Base-by-base conservation (phyloP, 2,888 invertebrate species). In the Andrena marginata region DNA sequence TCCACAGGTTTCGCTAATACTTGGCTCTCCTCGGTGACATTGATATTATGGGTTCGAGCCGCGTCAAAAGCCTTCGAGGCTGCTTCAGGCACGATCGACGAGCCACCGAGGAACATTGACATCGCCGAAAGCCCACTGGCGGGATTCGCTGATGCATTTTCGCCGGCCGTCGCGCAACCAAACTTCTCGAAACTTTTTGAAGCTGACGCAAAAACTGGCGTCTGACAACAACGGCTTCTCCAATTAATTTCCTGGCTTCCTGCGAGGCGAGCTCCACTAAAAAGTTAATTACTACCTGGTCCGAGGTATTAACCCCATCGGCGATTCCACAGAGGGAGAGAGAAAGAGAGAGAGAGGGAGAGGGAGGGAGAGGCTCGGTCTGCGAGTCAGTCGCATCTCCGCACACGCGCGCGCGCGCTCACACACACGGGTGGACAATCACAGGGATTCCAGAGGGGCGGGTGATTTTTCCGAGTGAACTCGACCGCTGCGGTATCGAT, bases 401-500 rank as follows among this genome's bases (percentile, higher is more conserved):
- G 31, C 48, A 23, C 29, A 20, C 68, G 51, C 29, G 4, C 29
- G 42, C 29, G 33, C 23, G 51, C 29, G 4, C 29, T 29, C 29
- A 23, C 23, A n/a, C 8, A 33, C 16, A 68, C 48, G 10, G 6
- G 6, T 5, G 29, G 2, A 8, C 16, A 13, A 20, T 56, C 33
- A 59, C 16, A 48, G 31, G 33, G 35, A 65, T 72, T 72, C 64
- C 59, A 42, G 4, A 23, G 20, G 26, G 26, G 4, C 8, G 33
- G 31, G 42, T 54, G 70, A 77, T 74, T 83, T 78, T 77, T 80
- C 63, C 63, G 26, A 70, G 35, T 10, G 35, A 31, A 72, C 60
- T 48, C 49, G 26, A 54, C 67, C 69, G 31, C 33, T 54, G 64
- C 35, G 84, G 72, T 85, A 84, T 84, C 84, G 81, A 85, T 84